Conservation (phyloP, 2,797 vertebrate species). For the Manis pentadactyla region DNA sequence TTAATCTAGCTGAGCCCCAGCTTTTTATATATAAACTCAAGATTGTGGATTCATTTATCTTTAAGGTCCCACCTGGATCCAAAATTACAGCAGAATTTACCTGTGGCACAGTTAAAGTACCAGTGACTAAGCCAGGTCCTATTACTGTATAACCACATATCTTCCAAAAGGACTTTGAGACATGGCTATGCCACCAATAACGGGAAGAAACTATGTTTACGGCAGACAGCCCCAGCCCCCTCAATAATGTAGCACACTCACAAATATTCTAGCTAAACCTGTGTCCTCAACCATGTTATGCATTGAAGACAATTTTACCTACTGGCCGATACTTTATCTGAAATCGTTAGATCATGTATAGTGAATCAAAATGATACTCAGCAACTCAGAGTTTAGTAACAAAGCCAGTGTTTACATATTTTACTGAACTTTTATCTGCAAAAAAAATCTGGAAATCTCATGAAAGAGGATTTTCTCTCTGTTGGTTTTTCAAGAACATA, state of each 20-base stretch:
- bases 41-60: not conserved
- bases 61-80: not conserved
- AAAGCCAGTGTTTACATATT: constrained; percentile 70
- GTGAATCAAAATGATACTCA: not conserved
- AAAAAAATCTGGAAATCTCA: constrained; percentile 75
- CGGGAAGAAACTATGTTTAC: not conserved
- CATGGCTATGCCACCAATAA: not conserved
- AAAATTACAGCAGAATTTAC: not conserved
- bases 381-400: not conserved
- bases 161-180: not conserved
- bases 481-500: constrained; percentile 74
- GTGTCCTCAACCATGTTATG: not conserved
- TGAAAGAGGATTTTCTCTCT: constrained; percentile 76
- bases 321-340: not conserved
- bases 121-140: not conserved
- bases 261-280: not conserved
- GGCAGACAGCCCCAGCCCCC: not conserved
- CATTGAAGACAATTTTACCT: not conserved
- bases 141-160: not conserved
- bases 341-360: not conserved
- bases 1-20: not conserved
- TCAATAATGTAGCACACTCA: not conserved
- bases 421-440: constrained; percentile 71
- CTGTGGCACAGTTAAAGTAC: not conserved
- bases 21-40: not conserved